These are phyloP conservation scores for Nudaria mundana DNA, from an alignment of 2,888 invertebrate genomes.

Conservation along the genomic window DNA sequence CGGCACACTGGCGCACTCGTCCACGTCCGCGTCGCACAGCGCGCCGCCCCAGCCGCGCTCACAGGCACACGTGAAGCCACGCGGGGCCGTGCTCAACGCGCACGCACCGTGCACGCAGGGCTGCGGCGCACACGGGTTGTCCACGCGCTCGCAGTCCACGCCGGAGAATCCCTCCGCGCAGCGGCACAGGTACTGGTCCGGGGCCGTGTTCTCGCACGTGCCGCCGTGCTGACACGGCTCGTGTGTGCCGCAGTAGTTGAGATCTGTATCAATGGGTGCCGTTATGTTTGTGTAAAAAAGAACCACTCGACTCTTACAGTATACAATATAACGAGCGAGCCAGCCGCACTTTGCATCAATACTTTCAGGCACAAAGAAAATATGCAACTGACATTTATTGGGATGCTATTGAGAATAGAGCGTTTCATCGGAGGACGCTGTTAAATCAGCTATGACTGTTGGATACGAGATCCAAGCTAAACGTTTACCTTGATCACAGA, in stretches of 20 bases:
- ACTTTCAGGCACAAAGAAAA: too few species aligned
- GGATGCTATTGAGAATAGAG: too few species aligned
- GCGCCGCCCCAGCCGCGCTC: slow-evolving; percentile 91
- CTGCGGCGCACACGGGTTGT: slow-evolving; percentile 94
- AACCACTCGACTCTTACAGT: too few species aligned
- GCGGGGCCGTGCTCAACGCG: slow-evolving; percentile 77
- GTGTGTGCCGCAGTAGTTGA: slow-evolving; percentile 97
- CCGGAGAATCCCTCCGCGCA: slow-evolving; percentile 97
- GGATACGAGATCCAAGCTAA: neutral
- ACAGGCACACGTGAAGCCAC: slow-evolving; percentile 89
- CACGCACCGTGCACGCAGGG: slow-evolving; percentile 96
- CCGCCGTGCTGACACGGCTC: slow-evolving; percentile 97
- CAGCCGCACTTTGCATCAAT: too few species aligned
- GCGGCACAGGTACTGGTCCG: slow-evolving; percentile 95
- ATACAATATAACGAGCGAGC: too few species aligned
- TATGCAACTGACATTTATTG: too few species aligned
- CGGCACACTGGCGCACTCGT: slow-evolving; percentile 94
- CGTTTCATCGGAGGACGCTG: too few species aligned
- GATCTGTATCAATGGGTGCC: slow-evolving; percentile 79
- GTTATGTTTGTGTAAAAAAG: neutral
- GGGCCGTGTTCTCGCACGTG: slow-evolving; percentile 96
- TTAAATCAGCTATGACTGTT: too few species aligned
- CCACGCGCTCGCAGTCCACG: slow-evolving; percentile 94
- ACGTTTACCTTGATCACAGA: slow-evolving; percentile 93
- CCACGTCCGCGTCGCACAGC: slow-evolving; percentile 90